Evolutionary conservation across 2,113 vertebrate genomes (phyloP).

Genomic region (Sorex fumeus): DNA sequence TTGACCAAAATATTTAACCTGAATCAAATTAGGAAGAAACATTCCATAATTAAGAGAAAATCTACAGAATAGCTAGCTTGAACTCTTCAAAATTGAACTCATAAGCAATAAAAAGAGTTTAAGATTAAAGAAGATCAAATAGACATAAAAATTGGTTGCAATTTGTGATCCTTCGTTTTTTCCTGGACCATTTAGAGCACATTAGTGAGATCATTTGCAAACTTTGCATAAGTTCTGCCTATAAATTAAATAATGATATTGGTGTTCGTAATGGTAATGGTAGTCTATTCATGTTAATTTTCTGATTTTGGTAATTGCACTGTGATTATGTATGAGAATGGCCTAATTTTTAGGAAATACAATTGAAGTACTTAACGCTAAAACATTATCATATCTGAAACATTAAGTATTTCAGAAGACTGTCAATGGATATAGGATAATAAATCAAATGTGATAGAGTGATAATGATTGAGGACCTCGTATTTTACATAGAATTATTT

Average conservation of each 20-base stretch:
- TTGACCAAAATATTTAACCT: not conserved
- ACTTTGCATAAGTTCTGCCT: not conserved
- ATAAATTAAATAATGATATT: not conserved
- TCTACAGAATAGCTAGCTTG: not conserved
- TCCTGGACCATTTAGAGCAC: not conserved
- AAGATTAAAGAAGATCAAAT: not conserved
- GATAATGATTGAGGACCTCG: not conserved
- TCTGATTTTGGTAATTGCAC: not conserved
- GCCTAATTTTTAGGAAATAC: slow-evolving; percentile 18
- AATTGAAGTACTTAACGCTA: slow-evolving; percentile 13
- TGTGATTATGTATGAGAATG: not conserved
- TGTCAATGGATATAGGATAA: not conserved
- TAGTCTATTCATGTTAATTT: not conserved
- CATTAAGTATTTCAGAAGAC: slow-evolving; percentile 12
- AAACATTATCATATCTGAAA: slow-evolving; percentile 8
- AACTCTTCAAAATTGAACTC: not conserved
- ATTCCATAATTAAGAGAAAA: not conserved
- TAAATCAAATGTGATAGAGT: slow-evolving; percentile 42
- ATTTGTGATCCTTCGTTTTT: not conserved
- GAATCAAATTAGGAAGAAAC: not conserved
- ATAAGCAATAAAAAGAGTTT: not conserved
- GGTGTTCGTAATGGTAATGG: not conserved
- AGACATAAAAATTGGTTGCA: not conserved
- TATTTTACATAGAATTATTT: not conserved
- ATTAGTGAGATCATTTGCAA: not conserved